A percentile compares a stretch with the other conserved stretches of the same genome.
Conservation (phyloP, 1,140 invertebrate species). For the Penaeus indicus region DNA sequence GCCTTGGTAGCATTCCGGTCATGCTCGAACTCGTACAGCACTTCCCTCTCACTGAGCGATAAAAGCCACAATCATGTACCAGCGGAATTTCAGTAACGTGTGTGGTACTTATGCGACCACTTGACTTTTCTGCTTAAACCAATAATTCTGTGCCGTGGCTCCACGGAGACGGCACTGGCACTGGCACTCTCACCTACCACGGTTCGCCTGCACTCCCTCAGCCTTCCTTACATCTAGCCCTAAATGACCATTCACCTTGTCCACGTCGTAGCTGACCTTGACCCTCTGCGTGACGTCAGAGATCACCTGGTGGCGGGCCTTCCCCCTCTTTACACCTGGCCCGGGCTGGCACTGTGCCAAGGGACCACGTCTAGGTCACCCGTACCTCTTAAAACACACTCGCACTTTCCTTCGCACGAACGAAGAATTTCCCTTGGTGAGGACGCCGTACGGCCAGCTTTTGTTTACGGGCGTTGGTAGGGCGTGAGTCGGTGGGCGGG, state of each 20-base stretch:
- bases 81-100: too few relatives aligned
- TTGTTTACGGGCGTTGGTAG: slow-evolving; percentile 12
- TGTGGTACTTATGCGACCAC: too few relatives aligned
- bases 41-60: too few relatives aligned
- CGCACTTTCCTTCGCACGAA: neutral
- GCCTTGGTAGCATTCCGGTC: too few relatives aligned
- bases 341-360: slow-evolving; percentile 57
- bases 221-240: neutral
- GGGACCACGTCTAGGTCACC: slow-evolving; percentile 35
- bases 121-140: too few relatives aligned
- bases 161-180: too few relatives aligned
- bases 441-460: neutral
- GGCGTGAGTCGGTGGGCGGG: slow-evolving; percentile 33
- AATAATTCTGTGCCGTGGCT: too few relatives aligned
- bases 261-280: slow-evolving; percentile 41
- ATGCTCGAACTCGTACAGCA: too few relatives aligned
- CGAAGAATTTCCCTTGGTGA: slow-evolving; percentile 10
- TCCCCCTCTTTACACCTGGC: slow-evolving; percentile 56
- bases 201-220: neutral
- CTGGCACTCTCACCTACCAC: too few relatives aligned
- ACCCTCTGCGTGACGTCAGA: slow-evolving; percentile 57
- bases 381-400: slow-evolving; percentile 6
- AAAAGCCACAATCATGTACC: too few relatives aligned
- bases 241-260: neutral
- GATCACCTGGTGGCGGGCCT: slow-evolving; percentile 53